Evolutionary conservation across 1,140 invertebrate species (phyloP), one percentile per base, ranked within the genome.

Genomic region (Wiebesia pumilae): DNA sequence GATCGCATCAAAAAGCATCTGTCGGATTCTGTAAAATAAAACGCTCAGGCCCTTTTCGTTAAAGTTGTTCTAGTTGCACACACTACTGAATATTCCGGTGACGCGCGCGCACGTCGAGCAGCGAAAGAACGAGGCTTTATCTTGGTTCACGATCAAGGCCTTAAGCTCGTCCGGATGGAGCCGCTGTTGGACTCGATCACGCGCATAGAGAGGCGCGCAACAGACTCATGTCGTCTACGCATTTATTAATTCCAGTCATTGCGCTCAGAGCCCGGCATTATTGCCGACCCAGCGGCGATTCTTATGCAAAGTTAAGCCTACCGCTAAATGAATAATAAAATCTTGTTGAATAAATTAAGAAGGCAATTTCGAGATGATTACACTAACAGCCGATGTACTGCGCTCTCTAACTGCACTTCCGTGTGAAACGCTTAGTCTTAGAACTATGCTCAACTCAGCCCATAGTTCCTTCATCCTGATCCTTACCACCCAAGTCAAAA

Each of bases 261-360:
- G 21, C 58, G 24, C 4, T 24, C 58, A 27, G 24, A 3, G 24
- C 2, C 58, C 58, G 27, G 21, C 24, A 24, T 62, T 4, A 27
- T 27, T 62, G 21, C 58, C 24, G 58, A 24, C 24, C 27, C 58
- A 21, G 58, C 58, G 24, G 27, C 24, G 24, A 27, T 62, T 54
- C 24, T 62, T 62, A 62, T 62, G 58, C 58, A 62, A 6, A 62
- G 10, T 10, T 24, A 27, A 62, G 24, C 6, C 21, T 10, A 4
- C 69, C 33, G 65, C 35, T 82, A 86, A 81, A 86, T 86, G 84
- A 86, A 86, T 86, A 86, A 86, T 86, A 81, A 86, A 86, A 86
- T 86, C 67, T 75, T 67, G 84, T 75, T 86, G 85, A 86, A 86
- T 86, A 82, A 86, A 86, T 86, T 86, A 86, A 86, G 71, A 77